Evolutionary conservation across 2,888 invertebrate genomes (phyloP).

Genomic region (Himalopsyche kuldschensis): DNA sequence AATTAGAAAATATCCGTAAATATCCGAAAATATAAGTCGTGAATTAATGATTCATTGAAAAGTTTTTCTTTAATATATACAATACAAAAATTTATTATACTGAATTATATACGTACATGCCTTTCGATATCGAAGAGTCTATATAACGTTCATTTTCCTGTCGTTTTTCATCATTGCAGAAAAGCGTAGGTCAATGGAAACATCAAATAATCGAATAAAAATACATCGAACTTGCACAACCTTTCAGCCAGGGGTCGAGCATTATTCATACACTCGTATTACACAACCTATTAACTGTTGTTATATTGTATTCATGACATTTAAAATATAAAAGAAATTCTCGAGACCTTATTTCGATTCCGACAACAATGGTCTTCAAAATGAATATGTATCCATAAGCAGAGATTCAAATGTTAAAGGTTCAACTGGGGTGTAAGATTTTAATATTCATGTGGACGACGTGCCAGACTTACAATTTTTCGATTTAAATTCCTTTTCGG

Average conservation of each 20-base stretch:
- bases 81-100: no score
- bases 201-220: not conserved
- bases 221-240: not conserved
- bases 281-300: not conserved
- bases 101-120: no score
- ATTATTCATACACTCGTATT: not conserved
- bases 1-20: no score
- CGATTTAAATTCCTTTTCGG: not conserved
- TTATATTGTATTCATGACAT: slow-evolving; percentile 28
- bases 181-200: not conserved
- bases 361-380: not conserved
- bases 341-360: not conserved
- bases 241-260: not conserved
- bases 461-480: not conserved
- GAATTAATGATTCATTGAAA: no score
- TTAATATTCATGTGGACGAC: not conserved
- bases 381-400: not conserved
- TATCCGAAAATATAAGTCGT: no score
- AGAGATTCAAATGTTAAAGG: not conserved
- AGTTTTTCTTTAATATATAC: no score
- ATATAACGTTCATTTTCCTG: not conserved
- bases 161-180: not conserved
- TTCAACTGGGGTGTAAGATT: not conserved
- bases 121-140: not conserved
- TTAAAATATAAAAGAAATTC: not conserved